Base-by-base conservation (phyloP, 2,113 vertebrate species). In the Syngnathus scovelli region DNA sequence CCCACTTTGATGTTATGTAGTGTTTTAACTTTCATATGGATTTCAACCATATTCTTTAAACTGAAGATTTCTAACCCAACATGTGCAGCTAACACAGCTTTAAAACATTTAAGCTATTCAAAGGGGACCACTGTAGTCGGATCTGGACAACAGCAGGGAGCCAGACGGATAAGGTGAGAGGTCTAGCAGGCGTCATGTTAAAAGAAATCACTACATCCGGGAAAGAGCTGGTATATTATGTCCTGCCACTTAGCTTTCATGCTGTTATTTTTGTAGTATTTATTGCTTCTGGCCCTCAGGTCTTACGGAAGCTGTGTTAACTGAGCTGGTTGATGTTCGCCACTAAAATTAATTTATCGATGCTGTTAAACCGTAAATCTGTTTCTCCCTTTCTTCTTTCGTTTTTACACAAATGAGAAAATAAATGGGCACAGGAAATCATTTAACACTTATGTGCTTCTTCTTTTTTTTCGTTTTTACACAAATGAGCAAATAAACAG, bases 141-240 rank as follows among this genome's bases (percentile, higher is more conserved):
- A 77, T 71, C 64, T 75, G 72, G 74, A 75, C 78, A 85, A 48
- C 80, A 86, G 85, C 78, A 82, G 77, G 87, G 78, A 73, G 78
- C 75, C 75, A 77, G 70, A 77, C 70, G 78, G 79, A 80, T 58
- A 74, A 81, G 81, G 78, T 77, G 77, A 81, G 82, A 80, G 72
- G 71, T 81, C 77, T 64, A 72, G 78, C 1, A 27, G 77, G 82
- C 8, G 39, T 62, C 80, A 79, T 87, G 83, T 76, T 86, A 77
- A 75, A 80, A 79, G 76, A 79, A 87, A 84, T 83, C 82, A 60
- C 74, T 68, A 19, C 71, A 72, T 79, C 83, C 83, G 75, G 74
- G 70, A 68, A 72, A 66, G 66, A 74, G 44, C 48, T 70, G 58
- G 68, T 83, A 80, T 76, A 75, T 79, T 78, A 79, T 85, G 83